These are phyloP conservation scores for Pygocentrus nattereri DNA, from an alignment of 2,797 vertebrate species.

Conservation along the genomic window DNA sequence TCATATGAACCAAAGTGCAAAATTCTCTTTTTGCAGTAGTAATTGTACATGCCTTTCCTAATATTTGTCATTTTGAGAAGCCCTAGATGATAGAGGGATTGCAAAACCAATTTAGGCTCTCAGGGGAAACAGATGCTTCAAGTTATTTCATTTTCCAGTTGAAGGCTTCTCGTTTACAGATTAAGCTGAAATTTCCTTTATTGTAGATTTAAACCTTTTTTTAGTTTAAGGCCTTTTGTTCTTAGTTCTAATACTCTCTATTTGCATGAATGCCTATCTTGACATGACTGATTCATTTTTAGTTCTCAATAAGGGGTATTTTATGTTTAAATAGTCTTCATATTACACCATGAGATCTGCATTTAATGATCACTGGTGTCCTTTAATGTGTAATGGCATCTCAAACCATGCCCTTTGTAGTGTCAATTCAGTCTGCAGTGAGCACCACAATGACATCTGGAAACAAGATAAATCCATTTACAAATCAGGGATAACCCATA, in stretches of 20 bases:
- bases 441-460: background rate
- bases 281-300: background rate
- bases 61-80: background rate
- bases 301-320: too few species aligned
- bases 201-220: background rate
- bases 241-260: too few species aligned
- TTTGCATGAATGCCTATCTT: background rate
- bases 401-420: constrained; percentile 21
- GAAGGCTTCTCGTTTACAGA: background rate
- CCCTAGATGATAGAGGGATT: background rate
- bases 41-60: background rate
- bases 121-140: background rate
- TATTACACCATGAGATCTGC: background rate
- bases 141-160: background rate
- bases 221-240: background rate
- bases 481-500: constrained; percentile 52
- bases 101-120: background rate
- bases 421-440: constrained; percentile 9
- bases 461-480: constrained; percentile 14
- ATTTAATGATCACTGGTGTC: background rate
- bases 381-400: background rate
- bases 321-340: too few species aligned
- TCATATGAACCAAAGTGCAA: background rate
- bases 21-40: background rate
- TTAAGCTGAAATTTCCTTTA: background rate